phyloP scores from a whole-genome alignment of 2,797 vertebrate species.

The Orientallactaga sibirica region DNA sequence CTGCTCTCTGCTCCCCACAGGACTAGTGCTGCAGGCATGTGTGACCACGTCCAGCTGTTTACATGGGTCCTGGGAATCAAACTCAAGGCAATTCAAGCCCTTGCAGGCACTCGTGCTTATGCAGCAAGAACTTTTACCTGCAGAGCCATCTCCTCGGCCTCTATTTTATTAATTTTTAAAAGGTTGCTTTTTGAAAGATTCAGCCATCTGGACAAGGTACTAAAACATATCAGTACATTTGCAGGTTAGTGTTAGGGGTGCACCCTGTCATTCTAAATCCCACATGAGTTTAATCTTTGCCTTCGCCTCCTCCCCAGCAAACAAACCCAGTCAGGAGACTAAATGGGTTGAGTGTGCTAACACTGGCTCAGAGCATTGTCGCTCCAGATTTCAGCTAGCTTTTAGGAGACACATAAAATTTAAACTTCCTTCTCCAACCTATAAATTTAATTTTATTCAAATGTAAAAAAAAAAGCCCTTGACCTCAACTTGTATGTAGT shows the following conservation, averaged over 20 bases:
- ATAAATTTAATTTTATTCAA: slow-evolving; percentile 81
- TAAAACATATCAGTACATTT: not conserved
- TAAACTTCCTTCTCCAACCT: slow-evolving; percentile 74
- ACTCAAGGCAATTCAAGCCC: no score
- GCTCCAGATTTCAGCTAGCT: slow-evolving; percentile 58
- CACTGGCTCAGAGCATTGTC: slow-evolving; percentile 14
- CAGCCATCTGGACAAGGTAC: not conserved
- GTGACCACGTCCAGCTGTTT: no score
- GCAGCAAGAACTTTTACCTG: no score
- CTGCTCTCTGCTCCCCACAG: no score
- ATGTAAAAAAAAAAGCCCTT: slow-evolving; percentile 67
- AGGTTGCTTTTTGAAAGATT: slow-evolving; percentile 12
- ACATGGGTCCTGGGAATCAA: no score
- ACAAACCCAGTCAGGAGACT: not conserved
- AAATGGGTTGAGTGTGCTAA: slow-evolving; percentile 27
- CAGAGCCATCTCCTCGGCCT: no score
- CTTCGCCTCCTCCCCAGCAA: not conserved
- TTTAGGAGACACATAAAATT: slow-evolving; percentile 59
- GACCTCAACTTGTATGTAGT: slow-evolving; percentile 69
- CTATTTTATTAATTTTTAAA: slow-evolving; percentile 16
- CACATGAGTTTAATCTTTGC: not conserved
- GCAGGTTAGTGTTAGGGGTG: not conserved
- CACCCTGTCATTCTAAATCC: not conserved
- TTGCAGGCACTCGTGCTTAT: no score
- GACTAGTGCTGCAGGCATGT: no score